Evolutionary conservation across 35 echinoderm and acorn worm genomes (phyloP), one percentile per base, ranked within the genome.

Genomic region (Patiria miniata): DNA sequence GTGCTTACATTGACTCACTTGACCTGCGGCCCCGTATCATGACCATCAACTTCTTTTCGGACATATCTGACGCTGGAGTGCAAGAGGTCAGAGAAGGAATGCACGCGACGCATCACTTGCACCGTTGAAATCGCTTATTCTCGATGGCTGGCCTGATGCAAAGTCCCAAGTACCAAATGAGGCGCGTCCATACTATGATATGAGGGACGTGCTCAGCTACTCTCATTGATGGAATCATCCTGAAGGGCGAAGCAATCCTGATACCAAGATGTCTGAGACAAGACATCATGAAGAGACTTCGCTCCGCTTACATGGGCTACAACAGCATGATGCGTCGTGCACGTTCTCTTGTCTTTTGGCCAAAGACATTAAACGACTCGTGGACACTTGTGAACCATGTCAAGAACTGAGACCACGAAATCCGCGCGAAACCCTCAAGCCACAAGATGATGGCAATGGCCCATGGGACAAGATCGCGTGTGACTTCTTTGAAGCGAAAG

Each of bases 61-160:
- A 61, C 39, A 39, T 90, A 21, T 61, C 39, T 78, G 39, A 36
- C 23, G 37, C 36, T 44, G 39, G 79, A 9, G 7, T 87, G 15
- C 17, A 87, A 56, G 83, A 91, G 42, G 39, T 87, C n/a, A 78
- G 37, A 30, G 83, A 36, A 40, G 79, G 39, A 1, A 95, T 8
- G 14, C 79, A 37, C 51, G 83, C 39, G 88, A 87, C 58, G 85
- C 39, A 5, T 21, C 1, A 39, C 69, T 90, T 10, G 61, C 83
- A 34, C 29, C 65, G 17, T 50, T 93, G 40, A 89, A 87, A 38
- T 37, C 51, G 28, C 51, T 83, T 6, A 86, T 87, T 33, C 28
- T 87, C 22, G 79, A 87, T 29, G 88, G 93, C 55, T 95, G 88
- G 93, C 93, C 89, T 12, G 68, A 36, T 40, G 84, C 86, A 39